Conservation (phyloP, 2,113 vertebrate genomes). For the Prunella fulvescens region DNA sequence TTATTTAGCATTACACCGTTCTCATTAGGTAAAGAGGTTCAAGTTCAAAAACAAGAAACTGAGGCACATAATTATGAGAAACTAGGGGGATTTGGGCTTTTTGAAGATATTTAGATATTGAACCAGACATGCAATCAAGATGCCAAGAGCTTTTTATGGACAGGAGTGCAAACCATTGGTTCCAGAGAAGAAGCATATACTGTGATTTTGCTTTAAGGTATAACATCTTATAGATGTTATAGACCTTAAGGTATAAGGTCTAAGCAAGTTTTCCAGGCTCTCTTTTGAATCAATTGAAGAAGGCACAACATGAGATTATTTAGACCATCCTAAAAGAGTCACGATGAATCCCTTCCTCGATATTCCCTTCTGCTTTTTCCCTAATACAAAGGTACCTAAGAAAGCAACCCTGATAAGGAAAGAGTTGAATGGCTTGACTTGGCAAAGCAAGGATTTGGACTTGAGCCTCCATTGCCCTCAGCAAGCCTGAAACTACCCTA, state of each 20-base stretch:
- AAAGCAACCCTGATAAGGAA: not conserved
- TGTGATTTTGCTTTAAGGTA: not conserved
- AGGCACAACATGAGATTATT: not conserved
- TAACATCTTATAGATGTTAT: no score
- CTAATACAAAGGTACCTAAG: not conserved
- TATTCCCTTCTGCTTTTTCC: not conserved
- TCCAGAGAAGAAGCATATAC: not conserved
- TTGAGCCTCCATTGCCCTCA: fast-evolving
- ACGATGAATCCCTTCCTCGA: not conserved
- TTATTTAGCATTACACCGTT: not conserved
- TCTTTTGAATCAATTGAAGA: not conserved
- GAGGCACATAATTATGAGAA: not conserved
- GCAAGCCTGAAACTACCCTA: not conserved
- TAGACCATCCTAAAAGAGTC: not conserved
- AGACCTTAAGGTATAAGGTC: no score
- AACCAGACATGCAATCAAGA: not conserved
- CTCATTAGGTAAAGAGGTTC: not conserved
- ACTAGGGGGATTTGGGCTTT: not conserved
- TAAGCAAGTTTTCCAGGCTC: not conserved
- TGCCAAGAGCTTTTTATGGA: not conserved
- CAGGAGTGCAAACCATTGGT: not conserved
- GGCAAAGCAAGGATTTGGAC: not conserved
- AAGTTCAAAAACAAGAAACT: not conserved
- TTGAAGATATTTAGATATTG: not conserved
- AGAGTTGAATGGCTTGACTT: not conserved